These are phyloP conservation scores for Rhodophaea formosa DNA, from an alignment of 2,888 invertebrate genomes.

Conservation along the genomic window DNA sequence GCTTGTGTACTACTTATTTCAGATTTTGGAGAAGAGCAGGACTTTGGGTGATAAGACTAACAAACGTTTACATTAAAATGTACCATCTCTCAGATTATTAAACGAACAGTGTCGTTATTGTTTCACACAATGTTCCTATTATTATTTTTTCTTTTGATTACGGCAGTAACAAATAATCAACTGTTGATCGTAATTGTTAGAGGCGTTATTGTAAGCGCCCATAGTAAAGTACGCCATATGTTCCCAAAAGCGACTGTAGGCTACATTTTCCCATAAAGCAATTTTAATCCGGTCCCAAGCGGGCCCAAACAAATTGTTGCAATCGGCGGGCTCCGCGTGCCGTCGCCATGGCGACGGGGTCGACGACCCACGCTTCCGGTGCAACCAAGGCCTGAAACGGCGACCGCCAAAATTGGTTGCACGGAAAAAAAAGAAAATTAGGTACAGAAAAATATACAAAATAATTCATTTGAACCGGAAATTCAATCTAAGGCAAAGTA, in stretches of 20 bases:
- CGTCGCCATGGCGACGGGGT: slow-evolving; percentile 68
- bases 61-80: no score
- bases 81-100: no score
- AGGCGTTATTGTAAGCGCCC: not conserved
- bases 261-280: slow-evolving; percentile 10
- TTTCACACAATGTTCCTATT: no score
- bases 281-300: slow-evolving; percentile 24
- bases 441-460: slow-evolving; percentile 18
- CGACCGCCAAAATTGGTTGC: slow-evolving; percentile 11
- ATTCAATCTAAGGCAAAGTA: no score
- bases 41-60: no score
- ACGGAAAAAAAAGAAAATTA: slow-evolving; percentile 21
- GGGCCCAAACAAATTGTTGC: slow-evolving; percentile 42
- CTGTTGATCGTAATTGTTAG: no score
- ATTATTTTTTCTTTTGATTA: no score
- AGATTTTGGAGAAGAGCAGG: no score
- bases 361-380: slow-evolving; percentile 62
- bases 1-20: no score
- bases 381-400: slow-evolving; percentile 34
- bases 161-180: no score
- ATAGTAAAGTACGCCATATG: not conserved
- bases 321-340: slow-evolving; percentile 49
- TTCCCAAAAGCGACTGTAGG: not conserved
- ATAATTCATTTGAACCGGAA: no score
- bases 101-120: no score